These are phyloP conservation scores for Caerostris extrusa DNA, from an alignment of 1,140 invertebrate genomes.

Conservation along the genomic window DNA sequence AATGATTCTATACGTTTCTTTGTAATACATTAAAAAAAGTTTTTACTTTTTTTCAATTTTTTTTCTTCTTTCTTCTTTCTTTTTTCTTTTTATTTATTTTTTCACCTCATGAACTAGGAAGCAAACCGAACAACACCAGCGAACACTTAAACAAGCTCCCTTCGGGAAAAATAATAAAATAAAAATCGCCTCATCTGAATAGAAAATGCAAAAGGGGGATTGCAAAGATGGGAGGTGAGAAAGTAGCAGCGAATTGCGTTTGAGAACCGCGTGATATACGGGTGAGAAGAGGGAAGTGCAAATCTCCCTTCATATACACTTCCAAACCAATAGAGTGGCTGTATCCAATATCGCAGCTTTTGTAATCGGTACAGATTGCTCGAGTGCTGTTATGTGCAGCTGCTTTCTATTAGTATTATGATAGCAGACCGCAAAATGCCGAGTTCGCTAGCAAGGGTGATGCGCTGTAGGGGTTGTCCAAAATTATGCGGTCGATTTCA, in stretches of 20 bases:
- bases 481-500: not conserved
- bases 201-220: too few relatives aligned
- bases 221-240: slow-evolving; percentile 31
- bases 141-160: not conserved
- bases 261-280: slow-evolving; percentile 46
- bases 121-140: not conserved
- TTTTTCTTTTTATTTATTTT: not conserved
- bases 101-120: not conserved
- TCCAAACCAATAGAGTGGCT: not conserved
- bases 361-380: slow-evolving; percentile 69
- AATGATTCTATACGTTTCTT: too few relatives aligned
- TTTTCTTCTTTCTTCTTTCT: too few relatives aligned
- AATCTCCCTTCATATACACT: not conserved
- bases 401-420: slow-evolving; percentile 77
- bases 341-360: slow-evolving; percentile 67
- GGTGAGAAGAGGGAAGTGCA: slow-evolving; percentile 56
- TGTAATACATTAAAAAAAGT: too few relatives aligned
- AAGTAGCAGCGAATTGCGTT: not conserved
- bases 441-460: not conserved
- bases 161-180: not conserved
- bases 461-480: not conserved
- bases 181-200: slow-evolving; percentile 5
- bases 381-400: slow-evolving; percentile 58
- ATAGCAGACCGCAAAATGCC: slow-evolving; percentile 70
- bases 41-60: too few relatives aligned